Base-by-base conservation (phyloP, 1,140 invertebrate species). In the Delia radicum region DNA sequence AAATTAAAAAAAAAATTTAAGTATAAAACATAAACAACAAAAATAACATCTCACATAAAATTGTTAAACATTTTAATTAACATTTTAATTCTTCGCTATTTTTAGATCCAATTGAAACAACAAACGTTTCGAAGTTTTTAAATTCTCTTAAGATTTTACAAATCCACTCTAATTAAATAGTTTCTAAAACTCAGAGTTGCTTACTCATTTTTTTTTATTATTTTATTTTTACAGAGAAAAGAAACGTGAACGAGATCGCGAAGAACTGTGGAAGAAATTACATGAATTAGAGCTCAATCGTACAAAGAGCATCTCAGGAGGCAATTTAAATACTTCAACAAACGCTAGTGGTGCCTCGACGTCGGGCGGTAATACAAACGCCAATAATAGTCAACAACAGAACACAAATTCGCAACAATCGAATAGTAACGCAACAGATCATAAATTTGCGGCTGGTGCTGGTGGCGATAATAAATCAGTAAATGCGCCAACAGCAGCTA, bases 221-320 rank as follows among this genome's bases (percentile, higher is more conserved):
- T 24, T 48, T 72, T 61, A 37, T 69, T n/a, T 74, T 80, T 88
- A 8, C 86, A 97, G 95, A 91, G 95, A 97, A 88, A 96, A 96
- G 88, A 97, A 96, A 87, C 92, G 94, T 79, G 95, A 97, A 89
- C 95, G 95, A 82, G 96, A 97, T 89, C 91, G 95, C 83, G 96
- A 97, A 85, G 95, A 98, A 88, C 87, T 98, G 86, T 98, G 96
- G 96, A 96, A 96, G 89, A 94, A 91, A 89, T 89, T 98, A 87
- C 92, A 91, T 80, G 94, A 95, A 89, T 89, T 96, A 88, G 94
- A 86, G 83, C 80, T 81, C 74, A 84, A 84, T 85, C 84, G 84
- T 83, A 82, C 83, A 78, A 85, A 77, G 78, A 84, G 84, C 79
- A 79, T 81, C 71, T 48, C 48, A 65, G 67, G 55, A 31, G 74